phyloP scores from a whole-genome alignment of 2,888 invertebrate genomes.

The Amphipyra tragopoginis region DNA sequence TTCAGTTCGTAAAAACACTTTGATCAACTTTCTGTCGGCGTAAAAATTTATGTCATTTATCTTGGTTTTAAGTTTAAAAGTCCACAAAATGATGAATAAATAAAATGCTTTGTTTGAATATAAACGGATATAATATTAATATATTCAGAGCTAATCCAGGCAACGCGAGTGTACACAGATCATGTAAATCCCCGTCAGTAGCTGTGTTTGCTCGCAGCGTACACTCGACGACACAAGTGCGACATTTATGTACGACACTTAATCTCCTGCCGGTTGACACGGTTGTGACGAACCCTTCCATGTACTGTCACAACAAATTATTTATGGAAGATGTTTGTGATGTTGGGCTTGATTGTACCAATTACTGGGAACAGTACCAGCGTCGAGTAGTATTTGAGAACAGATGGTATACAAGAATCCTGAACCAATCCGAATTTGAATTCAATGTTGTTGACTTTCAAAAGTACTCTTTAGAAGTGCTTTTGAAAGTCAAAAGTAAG shows the following conservation, averaged over 20 bases:
- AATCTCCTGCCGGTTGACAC: slow-evolving; percentile 37
- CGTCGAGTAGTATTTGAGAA: slow-evolving; percentile 13
- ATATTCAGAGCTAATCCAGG: slow-evolving; percentile 50
- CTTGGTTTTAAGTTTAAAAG: too few species aligned
- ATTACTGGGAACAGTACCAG: slow-evolving; percentile 27
- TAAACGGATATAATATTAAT: slow-evolving; percentile 42
- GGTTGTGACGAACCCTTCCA: slow-evolving; percentile 29
- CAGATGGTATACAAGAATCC: slow-evolving; percentile 18
- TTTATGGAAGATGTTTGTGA: slow-evolving; percentile 36
- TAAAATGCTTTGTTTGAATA: slow-evolving; percentile 32
- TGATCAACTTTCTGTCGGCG: neutral
- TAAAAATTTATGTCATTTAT: too few species aligned
- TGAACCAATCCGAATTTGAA: too few species aligned
- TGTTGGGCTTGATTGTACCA: slow-evolving; percentile 41
- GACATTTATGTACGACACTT: slow-evolving; percentile 46
- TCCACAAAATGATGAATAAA: slow-evolving; percentile 3
- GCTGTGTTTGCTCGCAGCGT: slow-evolving; percentile 29
- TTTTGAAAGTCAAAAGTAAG: too few species aligned
- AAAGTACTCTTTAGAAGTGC: too few species aligned
- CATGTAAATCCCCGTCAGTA: slow-evolving; percentile 49
- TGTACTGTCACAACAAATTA: slow-evolving; percentile 39
- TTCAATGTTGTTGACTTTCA: too few species aligned
- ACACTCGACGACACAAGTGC: slow-evolving; percentile 34
- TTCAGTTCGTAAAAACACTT: slow-evolving; percentile 5
- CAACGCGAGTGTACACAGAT: slow-evolving; percentile 37